Conservation (phyloP, 2,888 invertebrate genomes). For the Drosophila rubida region DNA sequence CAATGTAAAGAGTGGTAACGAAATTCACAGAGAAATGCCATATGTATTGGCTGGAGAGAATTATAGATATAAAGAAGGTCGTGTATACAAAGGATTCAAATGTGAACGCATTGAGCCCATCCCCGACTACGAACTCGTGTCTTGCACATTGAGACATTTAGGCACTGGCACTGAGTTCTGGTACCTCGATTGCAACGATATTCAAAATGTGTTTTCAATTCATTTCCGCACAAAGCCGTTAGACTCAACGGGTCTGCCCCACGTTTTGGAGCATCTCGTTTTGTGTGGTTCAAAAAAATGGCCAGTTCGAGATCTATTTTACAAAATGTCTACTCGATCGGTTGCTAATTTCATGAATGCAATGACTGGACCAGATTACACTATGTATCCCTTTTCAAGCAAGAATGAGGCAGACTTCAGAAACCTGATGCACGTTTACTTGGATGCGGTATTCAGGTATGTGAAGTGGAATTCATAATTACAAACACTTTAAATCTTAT, state of each 20-base stretch:
- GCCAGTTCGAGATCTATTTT: conserved; percentile 97
- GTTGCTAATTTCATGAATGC: conserved; percentile 98
- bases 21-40: conserved; percentile 29
- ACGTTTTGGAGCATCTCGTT: conserved; percentile 96
- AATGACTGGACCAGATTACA: conserved; percentile 95
- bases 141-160: conserved; percentile 90
- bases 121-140: conserved; percentile 92
- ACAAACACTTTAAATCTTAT: neutral
- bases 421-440: conserved; percentile 94
- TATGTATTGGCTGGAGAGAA: conserved; percentile 54
- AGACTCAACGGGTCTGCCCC: conserved; percentile 95
- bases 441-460: conserved; percentile 94
- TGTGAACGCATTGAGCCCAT: conserved; percentile 89
- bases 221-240: conserved; percentile 96
- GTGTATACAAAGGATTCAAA: conserved; percentile 88
- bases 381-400: conserved; percentile 96
- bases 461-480: conserved; percentile 7
- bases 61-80: conserved; percentile 77
- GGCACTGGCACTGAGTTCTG: conserved; percentile 93
- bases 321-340: conserved; percentile 97
- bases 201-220: conserved; percentile 95
- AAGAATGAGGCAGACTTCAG: conserved; percentile 94
- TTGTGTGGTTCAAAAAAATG: conserved; percentile 95
- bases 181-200: conserved; percentile 94
- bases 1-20: neutral